Percentiles rank a stretch among this genome's conserved stretches.
Conservation (phyloP, 2,888 invertebrate genomes). For the Metallyticus violacea region DNA sequence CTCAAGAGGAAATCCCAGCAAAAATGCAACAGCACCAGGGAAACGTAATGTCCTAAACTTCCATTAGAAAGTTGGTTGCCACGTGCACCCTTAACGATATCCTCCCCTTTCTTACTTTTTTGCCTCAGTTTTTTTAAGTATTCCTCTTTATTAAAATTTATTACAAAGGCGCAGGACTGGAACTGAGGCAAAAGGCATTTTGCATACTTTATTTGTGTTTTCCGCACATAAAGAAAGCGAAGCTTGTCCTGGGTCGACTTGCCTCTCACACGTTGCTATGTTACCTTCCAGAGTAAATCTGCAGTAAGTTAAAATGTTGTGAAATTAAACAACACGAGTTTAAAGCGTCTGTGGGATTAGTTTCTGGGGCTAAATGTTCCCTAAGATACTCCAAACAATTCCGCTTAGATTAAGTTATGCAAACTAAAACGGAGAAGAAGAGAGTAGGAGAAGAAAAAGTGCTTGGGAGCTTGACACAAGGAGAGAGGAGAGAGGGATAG, state of each 20-base stretch:
- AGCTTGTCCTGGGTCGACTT: neutral
- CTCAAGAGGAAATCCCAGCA: neutral
- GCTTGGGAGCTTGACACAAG: neutral
- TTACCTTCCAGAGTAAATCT: neutral
- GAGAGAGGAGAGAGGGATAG: neutral
- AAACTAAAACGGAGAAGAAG: neutral
- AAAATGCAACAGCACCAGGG: neutral
- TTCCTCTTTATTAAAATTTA: neutral
- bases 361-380: neutral
- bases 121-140: neutral
- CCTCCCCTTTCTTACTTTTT: neutral
- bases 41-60: neutral
- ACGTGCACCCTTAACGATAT: neutral
- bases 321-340: neutral
- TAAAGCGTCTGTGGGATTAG: neutral
- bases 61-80: neutral
- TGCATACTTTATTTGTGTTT: constrained; percentile 5
- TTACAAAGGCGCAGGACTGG: neutral
- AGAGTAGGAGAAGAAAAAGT: neutral
- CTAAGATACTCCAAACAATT: neutral
- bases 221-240: neutral
- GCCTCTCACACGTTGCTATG: neutral
- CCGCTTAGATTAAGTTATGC: neutral
- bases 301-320: neutral
- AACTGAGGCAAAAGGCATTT: neutral